Evolutionary conservation across 23 tunicate genomes (phyloP).

Genomic region (Ciona savignyi): DNA sequence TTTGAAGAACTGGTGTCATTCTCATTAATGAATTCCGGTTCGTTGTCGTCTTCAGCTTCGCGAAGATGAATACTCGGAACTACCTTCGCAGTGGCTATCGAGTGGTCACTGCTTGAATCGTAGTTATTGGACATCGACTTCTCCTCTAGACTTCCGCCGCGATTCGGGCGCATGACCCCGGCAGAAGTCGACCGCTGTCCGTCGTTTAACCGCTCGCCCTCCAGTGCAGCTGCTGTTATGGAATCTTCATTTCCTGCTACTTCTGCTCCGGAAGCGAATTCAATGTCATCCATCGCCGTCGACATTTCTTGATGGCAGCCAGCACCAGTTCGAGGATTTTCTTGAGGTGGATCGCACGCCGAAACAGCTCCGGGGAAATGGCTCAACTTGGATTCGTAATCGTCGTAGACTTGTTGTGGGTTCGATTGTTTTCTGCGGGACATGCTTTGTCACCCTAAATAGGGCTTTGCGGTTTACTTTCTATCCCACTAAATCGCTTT

Average conservation of each 20-base stretch:
- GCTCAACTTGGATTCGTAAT: too few species aligned
- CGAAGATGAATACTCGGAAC: too few species aligned
- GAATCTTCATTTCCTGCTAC: neutral
- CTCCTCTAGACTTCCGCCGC: neutral
- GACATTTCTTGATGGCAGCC: neutral
- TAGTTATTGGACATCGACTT: neutral
- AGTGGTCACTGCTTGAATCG: neutral
- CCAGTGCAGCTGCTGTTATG: neutral
- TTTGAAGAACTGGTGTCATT: too few species aligned
- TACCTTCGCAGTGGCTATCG: too few species aligned
- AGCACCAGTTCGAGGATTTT: too few species aligned
- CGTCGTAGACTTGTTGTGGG: slow-evolving; percentile 73
- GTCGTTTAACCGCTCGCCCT: neutral
- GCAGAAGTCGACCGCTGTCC: neutral
- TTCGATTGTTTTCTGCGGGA: slow-evolving; percentile 85
- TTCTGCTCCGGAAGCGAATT: neutral
- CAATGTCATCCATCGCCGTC: neutral
- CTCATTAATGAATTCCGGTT: too few species aligned
- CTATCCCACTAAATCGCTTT: too few species aligned
- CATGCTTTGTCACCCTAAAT: slow-evolving; percentile 20
- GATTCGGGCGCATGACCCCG: neutral
- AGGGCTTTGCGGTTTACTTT: neutral
- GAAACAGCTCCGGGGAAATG: too few species aligned
- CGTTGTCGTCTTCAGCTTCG: too few species aligned
- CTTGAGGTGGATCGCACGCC: too few species aligned